These are phyloP conservation scores for Graphium colonna DNA, from an alignment of 2,888 invertebrate genomes.

Conservation along the genomic window DNA sequence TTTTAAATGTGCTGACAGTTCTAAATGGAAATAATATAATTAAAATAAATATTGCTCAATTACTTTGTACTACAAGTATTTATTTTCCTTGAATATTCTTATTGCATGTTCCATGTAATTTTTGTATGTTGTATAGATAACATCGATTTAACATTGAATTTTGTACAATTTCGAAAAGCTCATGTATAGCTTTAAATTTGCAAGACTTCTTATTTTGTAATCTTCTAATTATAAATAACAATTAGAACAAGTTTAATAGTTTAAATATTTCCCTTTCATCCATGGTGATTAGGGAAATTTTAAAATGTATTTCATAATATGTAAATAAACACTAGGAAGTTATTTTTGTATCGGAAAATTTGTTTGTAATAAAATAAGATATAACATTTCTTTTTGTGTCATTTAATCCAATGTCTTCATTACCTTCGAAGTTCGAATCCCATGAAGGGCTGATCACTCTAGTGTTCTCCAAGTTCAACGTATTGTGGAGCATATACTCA, in stretches of 20 bases:
- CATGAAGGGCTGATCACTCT: too few relatives aligned
- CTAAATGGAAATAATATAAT: constrained; percentile 3
- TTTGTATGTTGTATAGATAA: constrained; percentile 5
- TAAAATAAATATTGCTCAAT: constrained; percentile 23
- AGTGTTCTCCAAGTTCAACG: too few relatives aligned
- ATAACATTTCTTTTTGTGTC: constrained; percentile 20
- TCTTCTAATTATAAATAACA: constrained; percentile 17
- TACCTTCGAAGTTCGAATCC: too few relatives aligned
- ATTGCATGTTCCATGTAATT: background rate
- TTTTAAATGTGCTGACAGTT: background rate
- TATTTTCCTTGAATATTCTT: constrained; percentile 15
- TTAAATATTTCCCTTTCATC: constrained; percentile 6
- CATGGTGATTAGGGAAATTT: background rate
- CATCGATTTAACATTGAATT: background rate
- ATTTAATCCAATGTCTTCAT: too few relatives aligned
- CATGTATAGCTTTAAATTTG: constrained; percentile 46
- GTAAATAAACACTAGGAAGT: constrained; percentile 31
- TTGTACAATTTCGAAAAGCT: constrained; percentile 20
- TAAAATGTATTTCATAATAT: constrained; percentile 4
- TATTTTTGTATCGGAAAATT: constrained; percentile 59
- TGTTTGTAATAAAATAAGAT: constrained; percentile 57
- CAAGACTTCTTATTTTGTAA: constrained; percentile 41
- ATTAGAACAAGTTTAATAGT: constrained; percentile 5
- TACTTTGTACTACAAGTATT: constrained; percentile 14
- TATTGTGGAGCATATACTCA: too few relatives aligned